phyloP scores from a whole-genome alignment of 2,113 vertebrate genomes.

The Podarcis cretensis region DNA sequence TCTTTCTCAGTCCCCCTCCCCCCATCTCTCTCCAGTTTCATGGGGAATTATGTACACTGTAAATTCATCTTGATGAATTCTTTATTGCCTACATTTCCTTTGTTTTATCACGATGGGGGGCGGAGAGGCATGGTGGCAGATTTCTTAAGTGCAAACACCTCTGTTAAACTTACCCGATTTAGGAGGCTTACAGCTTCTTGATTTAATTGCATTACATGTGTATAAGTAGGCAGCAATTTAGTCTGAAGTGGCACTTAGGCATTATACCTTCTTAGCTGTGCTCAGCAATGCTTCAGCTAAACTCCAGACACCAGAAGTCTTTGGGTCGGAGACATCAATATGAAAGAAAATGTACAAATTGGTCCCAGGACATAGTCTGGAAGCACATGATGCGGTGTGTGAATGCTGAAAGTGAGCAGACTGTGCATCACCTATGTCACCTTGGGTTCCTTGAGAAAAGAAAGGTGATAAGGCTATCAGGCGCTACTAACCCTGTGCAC shows the following conservation, averaged over 20 bases:
- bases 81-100: slow-evolving; percentile 26
- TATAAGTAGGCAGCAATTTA: slow-evolving; percentile 77
- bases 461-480: background rate
- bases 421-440: background rate
- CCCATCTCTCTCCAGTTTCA: background rate
- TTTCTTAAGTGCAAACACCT: slow-evolving; percentile 61
- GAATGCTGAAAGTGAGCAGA: too few species aligned
- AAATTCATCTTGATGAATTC: slow-evolving; percentile 12
- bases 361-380: too few species aligned
- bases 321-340: slow-evolving; percentile 31
- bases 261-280: slow-evolving; percentile 63
- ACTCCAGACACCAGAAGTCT: slow-evolving; percentile 46
- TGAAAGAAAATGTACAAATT: slow-evolving; percentile 8
- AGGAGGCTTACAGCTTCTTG: slow-evolving; percentile 64
- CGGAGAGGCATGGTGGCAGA: slow-evolving; percentile 37
- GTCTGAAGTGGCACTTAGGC: slow-evolving; percentile 73
- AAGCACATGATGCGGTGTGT: accelerated
- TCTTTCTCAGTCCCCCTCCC: background rate
- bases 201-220: slow-evolving; percentile 76
- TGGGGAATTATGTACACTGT: background rate
- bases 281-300: slow-evolving; percentile 58
- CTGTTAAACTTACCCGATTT: slow-evolving; percentile 62
- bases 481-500: too few species aligned
- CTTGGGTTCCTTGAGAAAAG: background rate
- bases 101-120: slow-evolving; percentile 14